These are phyloP conservation scores for Actinernus sp. DNA, from an alignment of 92 coral and sea anemone species.

Conservation along the genomic window DNA sequence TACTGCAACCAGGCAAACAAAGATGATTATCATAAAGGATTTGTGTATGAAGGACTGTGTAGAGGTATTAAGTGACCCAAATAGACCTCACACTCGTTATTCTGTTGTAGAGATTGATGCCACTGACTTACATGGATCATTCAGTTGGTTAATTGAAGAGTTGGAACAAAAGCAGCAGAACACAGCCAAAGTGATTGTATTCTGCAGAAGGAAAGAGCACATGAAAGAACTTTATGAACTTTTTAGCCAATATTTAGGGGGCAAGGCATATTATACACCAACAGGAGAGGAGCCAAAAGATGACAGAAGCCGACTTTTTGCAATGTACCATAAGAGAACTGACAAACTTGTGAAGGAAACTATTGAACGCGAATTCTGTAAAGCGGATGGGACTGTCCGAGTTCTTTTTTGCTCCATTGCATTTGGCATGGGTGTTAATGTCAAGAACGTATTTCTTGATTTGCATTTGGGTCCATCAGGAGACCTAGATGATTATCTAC, in stretches of 20 bases:
- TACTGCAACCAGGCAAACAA: conserved; percentile 33
- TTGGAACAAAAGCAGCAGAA: conserved; percentile 15
- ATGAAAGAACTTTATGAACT: conserved; percentile 56
- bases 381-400: conserved; percentile 50
- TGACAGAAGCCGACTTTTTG: conserved; percentile 55
- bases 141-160: conserved; percentile 39
- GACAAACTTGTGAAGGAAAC: conserved; percentile 40
- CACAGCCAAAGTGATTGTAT: conserved; percentile 42
- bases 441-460: conserved; percentile 14
- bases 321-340: conserved; percentile 59
- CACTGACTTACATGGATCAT: conserved; percentile 15
- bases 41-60: conserved; percentile 30
- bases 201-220: conserved; percentile 38
- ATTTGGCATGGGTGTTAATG: conserved; percentile 72
- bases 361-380: conserved; percentile 55
- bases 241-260: conserved; percentile 33
- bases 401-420: conserved; percentile 60
- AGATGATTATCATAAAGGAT: conserved; percentile 14
- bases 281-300: conserved; percentile 45
- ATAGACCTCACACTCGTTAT: conserved; percentile 28
- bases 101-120: conserved; percentile 15
- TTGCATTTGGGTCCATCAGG: conserved; percentile 67
- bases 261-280: conserved; percentile 20
- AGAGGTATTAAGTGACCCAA: conserved; percentile 5
- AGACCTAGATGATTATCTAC: conserved; percentile 58